Base-by-base conservation (phyloP, 2,888 invertebrate genomes). In the Drosophila fulvimacula region DNA sequence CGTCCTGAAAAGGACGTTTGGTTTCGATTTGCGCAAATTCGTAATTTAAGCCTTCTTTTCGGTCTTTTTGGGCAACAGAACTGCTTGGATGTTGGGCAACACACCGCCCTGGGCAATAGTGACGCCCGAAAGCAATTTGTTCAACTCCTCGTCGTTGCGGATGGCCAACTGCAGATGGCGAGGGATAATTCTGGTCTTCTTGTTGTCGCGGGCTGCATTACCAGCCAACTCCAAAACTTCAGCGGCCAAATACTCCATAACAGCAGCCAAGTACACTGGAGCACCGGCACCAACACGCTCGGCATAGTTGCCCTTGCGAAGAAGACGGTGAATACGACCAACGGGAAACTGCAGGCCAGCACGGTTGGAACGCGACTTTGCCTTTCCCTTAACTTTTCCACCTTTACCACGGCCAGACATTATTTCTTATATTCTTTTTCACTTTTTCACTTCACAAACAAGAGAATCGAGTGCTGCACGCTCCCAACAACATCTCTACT, bases 101-200 rank as follows among this genome's bases (percentile, higher is more conserved):
- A 97, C 97, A 82, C 97, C 97, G 69, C 97, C 97, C 92, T 97
- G 96, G 0, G 95, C 73, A 69, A 88, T 94, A 17, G 76, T 82
- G 5, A 79, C 79, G 13, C 65, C 72, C 5, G 68, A 68, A 6
- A 97, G 92, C 56, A 97, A 93, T 91, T 95, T 95, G 92, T 96
- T 96, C 86, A 97, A 93, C 88, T 97, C 97, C 82, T 96, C 96
- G 91, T 97, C 97, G 91, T 96, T 96, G 19, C 96, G 93, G 71
- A 97, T 95, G 27, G 96, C 96, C 76, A 97, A 90, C 90, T 97
- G 95, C 96, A 97, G 93, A 91, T 97, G 97, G 55, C 96, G 94
- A 0, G 96, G 96, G 63, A 95, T 95, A 87, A 97, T 96, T 92
- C 95, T 94, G 2, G 94, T 93, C 91, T 95, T 96, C 82, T 95